Base-by-base conservation (phyloP, 2,113 vertebrate species). In the Cheirogaleus medius region DNA sequence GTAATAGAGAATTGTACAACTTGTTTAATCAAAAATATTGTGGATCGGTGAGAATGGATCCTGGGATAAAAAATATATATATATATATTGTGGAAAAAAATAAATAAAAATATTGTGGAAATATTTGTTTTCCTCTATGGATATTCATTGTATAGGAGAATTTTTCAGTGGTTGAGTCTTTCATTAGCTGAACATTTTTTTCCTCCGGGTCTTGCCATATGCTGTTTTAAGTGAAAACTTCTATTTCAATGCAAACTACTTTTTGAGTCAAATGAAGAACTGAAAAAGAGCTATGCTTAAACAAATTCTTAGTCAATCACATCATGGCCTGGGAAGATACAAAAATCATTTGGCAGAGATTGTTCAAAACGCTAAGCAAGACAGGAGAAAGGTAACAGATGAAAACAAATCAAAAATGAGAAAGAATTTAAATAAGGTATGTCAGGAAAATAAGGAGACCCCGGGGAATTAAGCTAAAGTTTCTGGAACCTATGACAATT, bases 241-340 rank as follows among this genome's bases (percentile, higher is more conserved):
- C 83, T 60, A 60, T 91, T 93, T 6, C 54, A 77, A 34, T 37
- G 42, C 37, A n/a, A 87, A 87, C 49, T 60, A 66, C 76, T 88
- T 90, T 95, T 69, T 92, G 6, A 88, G 71, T 78, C 63, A 73
- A 68, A 78, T 92, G n/a, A 91, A 95, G 56, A 94, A 90, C 10
- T 68, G 39, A 89, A 76, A 81, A 87, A 77, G 5, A 95, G 47
- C 25, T 54, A 54, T 34, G 54, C 14, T 74, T 69, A 85, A 96
- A 42, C 32, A 93, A 92, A 83, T 80, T 93, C 66, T 93, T 76
- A 44, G 49, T 64, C 52, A 92, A 78, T 63, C 42, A 71, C 39
- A 63, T 87, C 49, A 89, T 17, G 5, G 42, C 54, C 86, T 91
- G 71, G 71, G 76, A 82, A 82, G 78, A 87, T n/a, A 81, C 58